These are phyloP conservation scores for Epinephelus moara DNA, from an alignment of 2,113 vertebrate genomes.

Conservation along the genomic window DNA sequence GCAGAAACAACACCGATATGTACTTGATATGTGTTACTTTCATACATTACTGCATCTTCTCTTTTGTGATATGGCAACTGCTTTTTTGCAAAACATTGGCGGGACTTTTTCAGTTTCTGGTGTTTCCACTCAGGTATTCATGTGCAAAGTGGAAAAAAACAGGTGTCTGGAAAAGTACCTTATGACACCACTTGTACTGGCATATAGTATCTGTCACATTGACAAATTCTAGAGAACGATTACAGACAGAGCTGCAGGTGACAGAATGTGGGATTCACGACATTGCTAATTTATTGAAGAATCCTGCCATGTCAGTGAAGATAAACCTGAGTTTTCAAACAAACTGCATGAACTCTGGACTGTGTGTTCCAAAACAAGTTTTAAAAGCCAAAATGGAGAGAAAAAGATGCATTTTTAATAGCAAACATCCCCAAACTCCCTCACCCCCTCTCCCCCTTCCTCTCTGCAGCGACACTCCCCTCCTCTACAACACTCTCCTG, in stretches of 20 bases:
- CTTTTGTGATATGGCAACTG: background rate
- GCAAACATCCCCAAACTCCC: constrained; percentile 7
- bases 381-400: background rate
- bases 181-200: background rate
- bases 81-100: background rate
- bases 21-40: background rate
- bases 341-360: background rate
- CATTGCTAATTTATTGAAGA: background rate
- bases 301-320: background rate
- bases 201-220: background rate
- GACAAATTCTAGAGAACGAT: background rate
- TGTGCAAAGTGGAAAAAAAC: background rate
- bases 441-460: constrained; percentile 1
- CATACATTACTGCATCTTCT: background rate
- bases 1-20: background rate
- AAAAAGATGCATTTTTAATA: constrained; percentile 8
- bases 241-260: constrained; percentile 2
- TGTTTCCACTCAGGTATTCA: background rate
- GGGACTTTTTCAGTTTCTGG: background rate
- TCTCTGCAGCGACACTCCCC: constrained; percentile 53
- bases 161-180: background rate
- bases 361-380: background rate
- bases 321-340: background rate
- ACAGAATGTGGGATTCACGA: background rate
- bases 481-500: constrained; percentile 69